Conservation (phyloP, 2,113 vertebrate genomes). For the Bothrops jararaca region DNA sequence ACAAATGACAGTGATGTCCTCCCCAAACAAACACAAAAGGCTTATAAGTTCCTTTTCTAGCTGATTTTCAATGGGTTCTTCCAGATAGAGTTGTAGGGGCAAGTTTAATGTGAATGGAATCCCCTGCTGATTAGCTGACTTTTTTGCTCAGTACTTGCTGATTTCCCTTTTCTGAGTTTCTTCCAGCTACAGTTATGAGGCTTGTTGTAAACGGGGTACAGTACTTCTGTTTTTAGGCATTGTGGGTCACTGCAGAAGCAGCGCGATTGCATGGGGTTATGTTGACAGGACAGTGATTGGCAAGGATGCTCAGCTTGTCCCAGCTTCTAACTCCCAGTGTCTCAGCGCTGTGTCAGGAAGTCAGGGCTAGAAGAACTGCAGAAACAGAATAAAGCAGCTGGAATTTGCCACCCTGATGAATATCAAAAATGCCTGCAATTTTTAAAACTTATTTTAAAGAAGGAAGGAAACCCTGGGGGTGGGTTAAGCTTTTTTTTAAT, state of each 20-base stretch:
- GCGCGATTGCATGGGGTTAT: background rate
- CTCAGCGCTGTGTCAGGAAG: background rate
- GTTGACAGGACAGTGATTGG: background rate
- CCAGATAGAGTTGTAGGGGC: background rate
- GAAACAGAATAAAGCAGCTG: background rate
- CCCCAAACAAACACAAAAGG: conserved; percentile 1
- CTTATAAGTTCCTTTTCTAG: background rate
- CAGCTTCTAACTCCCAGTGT: background rate
- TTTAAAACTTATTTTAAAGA: background rate
- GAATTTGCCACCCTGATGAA: background rate
- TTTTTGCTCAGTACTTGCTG: background rate
- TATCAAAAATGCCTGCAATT: background rate
- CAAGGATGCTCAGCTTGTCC: background rate
- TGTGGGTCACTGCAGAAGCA: background rate
- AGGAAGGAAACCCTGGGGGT: background rate
- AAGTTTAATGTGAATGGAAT: background rate
- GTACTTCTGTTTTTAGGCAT: background rate
- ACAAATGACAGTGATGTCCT: background rate
- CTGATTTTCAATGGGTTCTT: background rate
- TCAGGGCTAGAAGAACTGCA: background rate
- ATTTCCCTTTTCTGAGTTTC: background rate
- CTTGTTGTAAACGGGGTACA: background rate
- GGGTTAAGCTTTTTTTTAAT: background rate
- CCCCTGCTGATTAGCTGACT: background rate
- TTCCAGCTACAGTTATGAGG: background rate